A percentile compares a stretch with the other conserved stretches of the same genome.
Evolutionary conservation across 2,113 vertebrate genomes (phyloP).

Genomic region (Coryphaenoides rupestris): DNA sequence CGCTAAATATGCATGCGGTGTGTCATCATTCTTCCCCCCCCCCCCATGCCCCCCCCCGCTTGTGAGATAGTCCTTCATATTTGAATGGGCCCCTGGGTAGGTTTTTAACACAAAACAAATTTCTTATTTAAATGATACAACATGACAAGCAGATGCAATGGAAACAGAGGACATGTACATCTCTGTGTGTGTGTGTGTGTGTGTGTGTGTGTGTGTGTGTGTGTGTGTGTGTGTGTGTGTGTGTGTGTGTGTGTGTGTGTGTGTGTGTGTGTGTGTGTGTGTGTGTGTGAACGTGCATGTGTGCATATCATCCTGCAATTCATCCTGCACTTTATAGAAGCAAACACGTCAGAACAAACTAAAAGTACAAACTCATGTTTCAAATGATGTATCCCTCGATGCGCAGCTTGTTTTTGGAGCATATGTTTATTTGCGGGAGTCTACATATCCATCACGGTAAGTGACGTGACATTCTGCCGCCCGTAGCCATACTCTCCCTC

Average conservation of each 20-base stretch:
- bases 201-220: no score
- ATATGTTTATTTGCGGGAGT: constrained; percentile 46
- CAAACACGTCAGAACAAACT: no score
- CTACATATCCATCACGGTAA: constrained; percentile 52
- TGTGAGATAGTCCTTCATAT: constrained; percentile 22
- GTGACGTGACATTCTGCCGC: constrained; percentile 60
- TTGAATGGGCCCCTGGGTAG: constrained; percentile 21
- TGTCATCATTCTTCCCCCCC: constrained; percentile 12
- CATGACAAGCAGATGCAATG: constrained; percentile 25
- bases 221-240: no score
- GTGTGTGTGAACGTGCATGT: no score
- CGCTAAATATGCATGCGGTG: constrained; percentile 28
- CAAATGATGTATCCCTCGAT: no score
- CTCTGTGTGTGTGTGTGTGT: background rate
- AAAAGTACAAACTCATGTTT: no score
- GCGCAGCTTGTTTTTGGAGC: constrained; percentile 48
- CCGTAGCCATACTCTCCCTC: constrained; percentile 52
- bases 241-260: no score
- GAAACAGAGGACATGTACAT: no score
- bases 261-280: no score
- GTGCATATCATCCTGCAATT: no score
- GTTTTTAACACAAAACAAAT: constrained; percentile 31
- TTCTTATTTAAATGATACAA: constrained; percentile 36
- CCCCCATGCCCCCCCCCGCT: constrained; percentile 11
- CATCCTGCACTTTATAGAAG: no score